Evolutionary conservation across 1,140 invertebrate species (phyloP).

Genomic region (Antheraea pernyi): DNA sequence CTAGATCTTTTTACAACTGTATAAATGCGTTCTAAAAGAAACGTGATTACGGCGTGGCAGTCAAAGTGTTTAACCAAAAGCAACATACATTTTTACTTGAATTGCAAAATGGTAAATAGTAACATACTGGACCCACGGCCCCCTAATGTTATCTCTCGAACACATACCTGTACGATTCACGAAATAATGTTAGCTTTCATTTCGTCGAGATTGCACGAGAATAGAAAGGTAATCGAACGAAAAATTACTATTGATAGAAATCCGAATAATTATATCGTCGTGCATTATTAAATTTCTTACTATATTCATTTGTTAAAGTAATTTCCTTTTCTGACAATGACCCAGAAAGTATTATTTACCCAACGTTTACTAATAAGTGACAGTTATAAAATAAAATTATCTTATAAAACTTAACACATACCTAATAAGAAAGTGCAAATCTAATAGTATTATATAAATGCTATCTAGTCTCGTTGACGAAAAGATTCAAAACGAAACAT

Average conservation of each 20-base stretch:
- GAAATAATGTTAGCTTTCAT: constrained; percentile 25
- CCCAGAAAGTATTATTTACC: background rate
- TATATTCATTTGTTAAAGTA: background rate
- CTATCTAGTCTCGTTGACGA: too few species aligned
- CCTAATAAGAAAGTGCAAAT: too few species aligned
- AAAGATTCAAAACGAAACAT: too few species aligned
- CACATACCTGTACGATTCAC: constrained; percentile 5
- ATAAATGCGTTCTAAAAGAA: too few species aligned
- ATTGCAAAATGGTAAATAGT: background rate
- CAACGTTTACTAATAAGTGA: too few species aligned
- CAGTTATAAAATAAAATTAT: too few species aligned
- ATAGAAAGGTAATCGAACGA: constrained; percentile 49
- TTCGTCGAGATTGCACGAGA: constrained; percentile 30
- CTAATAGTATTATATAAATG: too few species aligned
- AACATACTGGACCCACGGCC: background rate
- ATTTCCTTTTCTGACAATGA: background rate
- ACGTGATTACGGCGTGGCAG: too few species aligned
- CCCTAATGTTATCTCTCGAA: background rate
- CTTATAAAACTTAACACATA: too few species aligned
- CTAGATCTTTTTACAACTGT: too few species aligned
- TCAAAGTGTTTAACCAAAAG: too few species aligned
- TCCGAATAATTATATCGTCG: background rate
- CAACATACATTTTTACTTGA: background rate
- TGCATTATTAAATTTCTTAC: background rate
- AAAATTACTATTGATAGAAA: constrained; percentile 20